phyloP scores from a whole-genome alignment of 2,888 invertebrate species.

The Odontothrips loti region DNA sequence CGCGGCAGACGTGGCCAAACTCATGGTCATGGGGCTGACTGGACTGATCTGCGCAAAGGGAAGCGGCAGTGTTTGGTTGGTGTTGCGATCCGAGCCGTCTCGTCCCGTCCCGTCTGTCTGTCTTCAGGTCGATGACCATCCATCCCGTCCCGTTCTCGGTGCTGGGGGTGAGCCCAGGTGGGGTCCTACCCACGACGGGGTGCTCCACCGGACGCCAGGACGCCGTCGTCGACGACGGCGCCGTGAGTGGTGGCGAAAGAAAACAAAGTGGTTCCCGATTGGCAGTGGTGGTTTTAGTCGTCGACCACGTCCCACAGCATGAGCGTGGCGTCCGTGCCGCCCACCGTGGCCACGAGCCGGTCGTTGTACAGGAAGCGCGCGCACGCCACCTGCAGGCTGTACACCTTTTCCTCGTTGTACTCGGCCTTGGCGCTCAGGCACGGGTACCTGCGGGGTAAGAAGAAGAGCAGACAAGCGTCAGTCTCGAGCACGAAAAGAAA shows the following conservation, averaged over 20 bases:
- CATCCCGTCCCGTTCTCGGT: background rate
- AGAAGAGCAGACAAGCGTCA: too few relatives aligned
- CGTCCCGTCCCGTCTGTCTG: too few relatives aligned
- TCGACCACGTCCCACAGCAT: conserved; percentile 88
- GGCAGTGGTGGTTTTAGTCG: conserved; percentile 52
- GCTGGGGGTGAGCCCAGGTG: background rate
- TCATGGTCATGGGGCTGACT: too few relatives aligned
- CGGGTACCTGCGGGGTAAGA: conserved; percentile 63
- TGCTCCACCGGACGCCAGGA: too few relatives aligned
- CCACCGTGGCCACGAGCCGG: conserved; percentile 76
- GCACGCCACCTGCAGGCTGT: conserved; percentile 75
- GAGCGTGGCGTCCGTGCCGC: conserved; percentile 81
- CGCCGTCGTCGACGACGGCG: too few relatives aligned
- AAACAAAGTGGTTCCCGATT: background rate
- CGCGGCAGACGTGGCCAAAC: too few relatives aligned
- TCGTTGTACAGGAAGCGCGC: conserved; percentile 83
- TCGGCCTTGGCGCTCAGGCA: conserved; percentile 81
- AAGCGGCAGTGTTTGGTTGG: too few relatives aligned
- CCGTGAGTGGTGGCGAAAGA: background rate
- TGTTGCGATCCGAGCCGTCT: too few relatives aligned
- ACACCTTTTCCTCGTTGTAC: conserved; percentile 82
- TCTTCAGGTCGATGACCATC: background rate
- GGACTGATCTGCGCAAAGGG: too few relatives aligned
- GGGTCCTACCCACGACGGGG: background rate
- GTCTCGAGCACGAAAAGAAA: too few relatives aligned